Base-by-base conservation (phyloP, 1,140 invertebrate genomes). In the Ctenoplectra terminalis region DNA sequence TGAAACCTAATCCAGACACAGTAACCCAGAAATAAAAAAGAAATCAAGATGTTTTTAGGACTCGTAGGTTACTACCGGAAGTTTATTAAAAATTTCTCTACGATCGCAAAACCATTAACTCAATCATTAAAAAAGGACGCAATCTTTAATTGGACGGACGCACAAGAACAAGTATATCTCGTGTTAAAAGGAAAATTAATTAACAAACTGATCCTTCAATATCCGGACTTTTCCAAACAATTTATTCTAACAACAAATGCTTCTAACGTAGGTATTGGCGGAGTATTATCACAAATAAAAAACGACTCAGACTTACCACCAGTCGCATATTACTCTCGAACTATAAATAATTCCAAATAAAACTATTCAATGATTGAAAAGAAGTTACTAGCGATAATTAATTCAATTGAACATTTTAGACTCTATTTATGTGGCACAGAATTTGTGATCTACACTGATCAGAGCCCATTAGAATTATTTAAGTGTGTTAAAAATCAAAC, bases 41-140 rank as follows among this genome's bases (percentile, higher is more conserved):
- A 66, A 31, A 54, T 76, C 7, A 64, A 66, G 26, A 43, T 23
- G 37, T 76, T 76, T 52, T 37, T 76, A 9, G 61, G 74, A n/a
- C 46, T 76, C 9, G 46, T 31, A 34, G 63, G 74, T 6, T 77
- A 77, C 15, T 67, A 77, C 20, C 31, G 74, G 8, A 77, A 52
- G 58, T 77, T 77, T 40, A 40, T 40, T 5, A 9, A 40, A 40
- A 40, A 40, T 9, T 40, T 40, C 9, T 40, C 9, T 40, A 40
- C 40, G 4, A 26, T 66, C 15, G 63, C 63, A 8, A 66, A 48
- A 31, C 63, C 63, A 6, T 3, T 66, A 48, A 66, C 63, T 1
- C 20, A 0, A 29, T 20, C 17, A 48, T 20, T 70, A 40, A 56
- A 40, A 17, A 56, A 70, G 3, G 67, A 70, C 29, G 34, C 2